phyloP scores from a whole-genome alignment of 1,140 invertebrate species.

The Diabrotica virgifera region DNA sequence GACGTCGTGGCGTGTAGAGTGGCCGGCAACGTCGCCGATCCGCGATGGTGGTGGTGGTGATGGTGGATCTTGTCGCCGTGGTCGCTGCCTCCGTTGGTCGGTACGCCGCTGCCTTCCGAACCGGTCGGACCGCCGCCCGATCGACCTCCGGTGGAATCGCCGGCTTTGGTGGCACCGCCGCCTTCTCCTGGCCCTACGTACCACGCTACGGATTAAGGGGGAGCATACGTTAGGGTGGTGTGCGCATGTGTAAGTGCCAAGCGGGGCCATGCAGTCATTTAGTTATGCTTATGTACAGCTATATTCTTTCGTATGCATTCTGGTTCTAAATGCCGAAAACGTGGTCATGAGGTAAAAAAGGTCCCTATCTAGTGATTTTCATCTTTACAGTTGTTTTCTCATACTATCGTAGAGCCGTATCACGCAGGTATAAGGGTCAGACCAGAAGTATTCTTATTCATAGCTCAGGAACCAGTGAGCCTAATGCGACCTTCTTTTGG shows the following conservation, averaged over 20 bases:
- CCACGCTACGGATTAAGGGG: constrained; percentile 45
- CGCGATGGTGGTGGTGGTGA: constrained; percentile 53
- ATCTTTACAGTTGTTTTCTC: too few relatives aligned
- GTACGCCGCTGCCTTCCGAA: constrained; percentile 43
- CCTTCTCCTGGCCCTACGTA: constrained; percentile 47
- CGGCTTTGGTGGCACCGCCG: not conserved
- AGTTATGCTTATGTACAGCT: too few relatives aligned
- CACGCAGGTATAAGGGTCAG: too few relatives aligned
- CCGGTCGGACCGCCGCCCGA: constrained; percentile 29
- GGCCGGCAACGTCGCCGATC: constrained; percentile 54
- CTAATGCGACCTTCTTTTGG: too few relatives aligned
- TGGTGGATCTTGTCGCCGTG: constrained; percentile 46
- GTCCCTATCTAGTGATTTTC: too few relatives aligned
- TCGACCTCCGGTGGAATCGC: not conserved
- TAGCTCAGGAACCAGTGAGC: too few relatives aligned
- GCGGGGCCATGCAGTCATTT: constrained; percentile 4
- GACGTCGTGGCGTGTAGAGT: constrained; percentile 54
- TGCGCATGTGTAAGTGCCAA: constrained; percentile 34
- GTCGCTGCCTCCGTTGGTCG: constrained; percentile 34
- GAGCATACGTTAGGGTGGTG: constrained; percentile 27
- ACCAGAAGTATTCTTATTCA: too few relatives aligned
- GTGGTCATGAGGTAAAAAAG: too few relatives aligned
- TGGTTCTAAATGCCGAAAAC: too few relatives aligned
- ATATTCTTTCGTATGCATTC: too few relatives aligned
- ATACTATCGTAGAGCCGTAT: too few relatives aligned